A percentile compares a stretch with the other conserved stretches of the same genome.
These are phyloP conservation scores for Nymphicus hollandicus DNA, from an alignment of 2,113 vertebrate species.

Conservation along the genomic window DNA sequence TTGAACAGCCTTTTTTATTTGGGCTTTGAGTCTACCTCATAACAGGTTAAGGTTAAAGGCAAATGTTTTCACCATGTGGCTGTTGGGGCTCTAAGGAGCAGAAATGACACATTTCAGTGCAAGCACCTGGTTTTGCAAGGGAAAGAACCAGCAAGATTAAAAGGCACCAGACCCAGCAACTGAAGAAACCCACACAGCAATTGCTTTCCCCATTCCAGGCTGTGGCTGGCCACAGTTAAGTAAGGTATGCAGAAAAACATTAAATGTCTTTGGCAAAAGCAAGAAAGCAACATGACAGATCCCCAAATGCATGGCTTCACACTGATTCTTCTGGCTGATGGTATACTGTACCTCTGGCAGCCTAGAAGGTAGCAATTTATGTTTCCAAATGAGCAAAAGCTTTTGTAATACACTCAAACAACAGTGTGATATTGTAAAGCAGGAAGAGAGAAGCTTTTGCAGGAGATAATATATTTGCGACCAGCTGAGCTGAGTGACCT, in stretches of 20 bases:
- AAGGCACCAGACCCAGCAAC: neutral
- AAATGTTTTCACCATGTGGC: neutral
- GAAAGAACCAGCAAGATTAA: neutral
- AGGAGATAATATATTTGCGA: neutral
- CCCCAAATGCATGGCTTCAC: neutral
- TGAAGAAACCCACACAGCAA: constrained; percentile 12
- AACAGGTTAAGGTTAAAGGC: constrained; percentile 6
- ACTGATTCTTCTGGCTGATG: neutral
- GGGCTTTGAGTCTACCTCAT: neutral
- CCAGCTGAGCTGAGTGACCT: neutral
- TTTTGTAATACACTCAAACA: neutral
- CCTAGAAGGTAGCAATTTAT: neutral
- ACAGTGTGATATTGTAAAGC: neutral
- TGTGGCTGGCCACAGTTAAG: neutral
- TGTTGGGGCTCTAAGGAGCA: neutral
- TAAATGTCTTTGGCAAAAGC: neutral
- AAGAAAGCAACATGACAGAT: neutral
- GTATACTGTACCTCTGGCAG: neutral
- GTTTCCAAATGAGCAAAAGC: neutral
- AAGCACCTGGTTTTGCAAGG: neutral
- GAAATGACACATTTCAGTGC: neutral
- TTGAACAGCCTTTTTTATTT: neutral
- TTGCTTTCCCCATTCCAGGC: neutral
- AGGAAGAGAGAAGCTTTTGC: neutral
- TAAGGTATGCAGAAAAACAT: neutral